Base-by-base conservation (phyloP, 1,140 invertebrate genomes). In the Drosophila azteca region DNA sequence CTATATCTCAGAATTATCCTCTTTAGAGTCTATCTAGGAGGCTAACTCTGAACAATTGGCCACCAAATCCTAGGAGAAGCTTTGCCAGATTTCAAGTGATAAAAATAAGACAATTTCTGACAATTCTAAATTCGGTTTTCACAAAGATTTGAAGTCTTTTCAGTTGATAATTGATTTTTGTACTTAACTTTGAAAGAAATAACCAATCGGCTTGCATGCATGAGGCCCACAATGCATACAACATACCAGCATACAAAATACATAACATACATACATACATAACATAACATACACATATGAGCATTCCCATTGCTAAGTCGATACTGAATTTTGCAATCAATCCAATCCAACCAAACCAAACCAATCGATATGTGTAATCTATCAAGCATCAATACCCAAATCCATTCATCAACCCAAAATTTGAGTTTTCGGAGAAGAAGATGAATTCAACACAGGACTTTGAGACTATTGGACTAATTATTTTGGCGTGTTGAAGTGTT, bases 291-390 rank as follows among this genome's bases (percentile, higher is more conserved):
- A n/a, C n/a, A 87, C 75, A 76, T 75, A 89, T 88, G 84, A 83
- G 84, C 82, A 87, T 88, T 85, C 82, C 69, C 82, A 85, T 88
- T 82, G 82, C 70, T 85, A 85, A 85, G 83, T 85, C 82, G 82
- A 85, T 87, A 88, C 77, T 61, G 49, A 48, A 55, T 58, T 68
- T 62, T 66, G 69, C 50, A 63, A 70, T 72, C 70, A 62, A 51
- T 61, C 35, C 11, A 39, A 35, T 35, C 31, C 31, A 35, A 46
- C 48, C 1, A 1, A 20, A 20, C 1, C 17, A 20, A 20, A 20
- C 29, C 29, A 59, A 77, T 61, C 45, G 58, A 77, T 70, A 66
- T 49, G 60, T 57, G 50, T 65, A 65, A 65, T 39, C 60, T 58
- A 65, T 71, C 55, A 61, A 69, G 26, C 67, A 53, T 51, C 58